phyloP scores from a whole-genome alignment of 2,797 vertebrate genomes.

The Synanceia verrucosa region DNA sequence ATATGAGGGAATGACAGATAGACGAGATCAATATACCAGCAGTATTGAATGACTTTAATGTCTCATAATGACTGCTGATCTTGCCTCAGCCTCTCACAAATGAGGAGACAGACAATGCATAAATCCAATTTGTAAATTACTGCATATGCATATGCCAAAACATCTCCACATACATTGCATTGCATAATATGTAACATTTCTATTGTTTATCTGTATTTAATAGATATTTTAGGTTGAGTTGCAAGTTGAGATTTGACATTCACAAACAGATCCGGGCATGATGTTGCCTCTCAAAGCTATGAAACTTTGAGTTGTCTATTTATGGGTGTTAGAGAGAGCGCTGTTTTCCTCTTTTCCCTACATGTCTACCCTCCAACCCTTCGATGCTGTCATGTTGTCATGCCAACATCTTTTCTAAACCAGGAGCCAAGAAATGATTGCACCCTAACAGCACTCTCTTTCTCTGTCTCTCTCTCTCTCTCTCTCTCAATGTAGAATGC shows the following conservation, averaged over 20 bases:
- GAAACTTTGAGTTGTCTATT: constrained; percentile 55
- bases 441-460: constrained; percentile 32
- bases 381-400: constrained; percentile 70
- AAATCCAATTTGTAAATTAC: constrained; percentile 26
- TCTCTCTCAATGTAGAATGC: neutral
- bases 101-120: constrained; percentile 3
- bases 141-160: neutral
- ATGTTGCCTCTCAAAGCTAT: constrained; percentile 36
- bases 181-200: neutral
- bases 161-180: neutral
- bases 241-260: constrained; percentile 14
- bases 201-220: neutral
- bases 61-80: constrained; percentile 54
- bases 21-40: constrained; percentile 55
- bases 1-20: constrained; percentile 59
- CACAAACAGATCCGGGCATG: constrained; percentile 19
- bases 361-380: constrained; percentile 49
- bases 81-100: constrained; percentile 32
- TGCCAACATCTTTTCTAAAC: constrained; percentile 65
- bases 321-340: constrained; percentile 43
- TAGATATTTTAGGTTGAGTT: constrained; percentile 15
- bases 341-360: constrained; percentile 43
- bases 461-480: neutral
- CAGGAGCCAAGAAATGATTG: constrained; percentile 61
- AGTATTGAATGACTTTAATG: constrained; percentile 66